phyloP scores from a whole-genome alignment of 2,113 vertebrate genomes.

The Ailurus styani region DNA sequence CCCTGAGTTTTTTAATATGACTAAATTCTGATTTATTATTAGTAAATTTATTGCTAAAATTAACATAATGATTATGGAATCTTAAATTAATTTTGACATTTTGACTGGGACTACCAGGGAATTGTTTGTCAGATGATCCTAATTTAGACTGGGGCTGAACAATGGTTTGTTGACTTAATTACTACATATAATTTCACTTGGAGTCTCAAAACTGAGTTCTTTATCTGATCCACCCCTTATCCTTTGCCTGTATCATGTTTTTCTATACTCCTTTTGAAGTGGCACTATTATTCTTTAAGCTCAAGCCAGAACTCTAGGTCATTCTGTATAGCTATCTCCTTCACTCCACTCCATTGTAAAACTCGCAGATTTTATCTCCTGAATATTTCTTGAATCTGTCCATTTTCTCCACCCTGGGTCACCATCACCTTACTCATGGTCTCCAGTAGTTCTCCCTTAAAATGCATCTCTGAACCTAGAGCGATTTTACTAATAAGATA shows the following conservation, averaged over 20 bases:
- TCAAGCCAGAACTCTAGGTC: neutral
- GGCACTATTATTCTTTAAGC: neutral
- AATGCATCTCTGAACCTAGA: neutral
- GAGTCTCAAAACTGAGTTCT: neutral
- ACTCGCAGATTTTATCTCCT: neutral
- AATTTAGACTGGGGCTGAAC: neutral
- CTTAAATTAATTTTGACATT: conserved; percentile 28
- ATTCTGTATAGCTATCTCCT: neutral
- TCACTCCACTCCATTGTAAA: neutral
- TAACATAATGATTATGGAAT: neutral
- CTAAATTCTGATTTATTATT: neutral
- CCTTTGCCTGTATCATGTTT: neutral
- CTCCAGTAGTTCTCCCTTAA: neutral
- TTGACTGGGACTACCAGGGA: neutral
- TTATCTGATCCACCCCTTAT: neutral
- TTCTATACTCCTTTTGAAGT: neutral
- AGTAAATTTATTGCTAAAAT: conserved; percentile 15
- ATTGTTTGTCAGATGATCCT: neutral
- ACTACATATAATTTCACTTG: neutral
- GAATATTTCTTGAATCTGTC: neutral
- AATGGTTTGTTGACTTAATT: neutral
- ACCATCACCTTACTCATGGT: neutral
- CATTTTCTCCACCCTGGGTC: neutral
- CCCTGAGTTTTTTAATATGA: neutral
- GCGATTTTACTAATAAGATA: neutral